These are phyloP conservation scores for Cephalopholis sonnerati DNA, from an alignment of 2,113 vertebrate species.

Conservation along the genomic window DNA sequence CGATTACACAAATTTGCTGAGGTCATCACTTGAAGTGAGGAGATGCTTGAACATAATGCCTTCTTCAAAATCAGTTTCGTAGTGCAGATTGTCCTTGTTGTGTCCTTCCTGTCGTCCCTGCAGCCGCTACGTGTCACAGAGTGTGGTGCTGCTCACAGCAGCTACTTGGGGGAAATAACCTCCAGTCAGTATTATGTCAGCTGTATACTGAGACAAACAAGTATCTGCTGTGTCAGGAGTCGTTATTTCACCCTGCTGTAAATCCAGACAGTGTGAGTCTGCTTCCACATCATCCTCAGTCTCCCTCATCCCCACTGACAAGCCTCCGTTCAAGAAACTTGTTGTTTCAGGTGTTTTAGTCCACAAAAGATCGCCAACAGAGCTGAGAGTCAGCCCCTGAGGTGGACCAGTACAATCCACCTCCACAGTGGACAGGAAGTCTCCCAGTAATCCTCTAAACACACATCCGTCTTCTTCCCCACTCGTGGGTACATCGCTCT, in stretches of 20 bases:
- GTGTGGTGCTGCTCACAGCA: neutral
- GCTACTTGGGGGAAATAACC: constrained; percentile 76
- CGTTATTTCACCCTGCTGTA: constrained; percentile 44
- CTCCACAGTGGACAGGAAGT: constrained; percentile 47
- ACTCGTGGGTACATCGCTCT: neutral
- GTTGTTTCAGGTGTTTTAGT: constrained; percentile 21
- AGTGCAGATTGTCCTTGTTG: constrained; percentile 12
- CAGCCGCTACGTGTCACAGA: constrained; percentile 5
- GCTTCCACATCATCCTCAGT: constrained; percentile 1
- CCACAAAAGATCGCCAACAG: constrained; percentile 15
- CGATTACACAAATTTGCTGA: constrained; percentile 11
- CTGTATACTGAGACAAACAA: constrained; percentile 31
- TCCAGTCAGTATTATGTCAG: neutral
- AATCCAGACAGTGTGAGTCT: constrained; percentile 17
- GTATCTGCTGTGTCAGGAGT: constrained; percentile 35
- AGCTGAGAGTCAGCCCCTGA: constrained; percentile 2
- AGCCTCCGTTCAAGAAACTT: neutral
- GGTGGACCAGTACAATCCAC: constrained; percentile 37
- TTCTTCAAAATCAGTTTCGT: constrained; percentile 10
- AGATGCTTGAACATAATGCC: constrained; percentile 56
- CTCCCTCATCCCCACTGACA: neutral
- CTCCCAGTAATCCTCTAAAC: constrained; percentile 37
- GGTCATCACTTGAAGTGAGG: neutral
- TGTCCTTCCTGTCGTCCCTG: neutral
- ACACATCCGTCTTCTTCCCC: constrained; percentile 2